A percentile compares a stretch with the other conserved stretches of the same genome.
These are phyloP conservation scores for Lordiphosa andalusiaca DNA, from an alignment of 2,888 invertebrate species.

Conservation along the genomic window DNA sequence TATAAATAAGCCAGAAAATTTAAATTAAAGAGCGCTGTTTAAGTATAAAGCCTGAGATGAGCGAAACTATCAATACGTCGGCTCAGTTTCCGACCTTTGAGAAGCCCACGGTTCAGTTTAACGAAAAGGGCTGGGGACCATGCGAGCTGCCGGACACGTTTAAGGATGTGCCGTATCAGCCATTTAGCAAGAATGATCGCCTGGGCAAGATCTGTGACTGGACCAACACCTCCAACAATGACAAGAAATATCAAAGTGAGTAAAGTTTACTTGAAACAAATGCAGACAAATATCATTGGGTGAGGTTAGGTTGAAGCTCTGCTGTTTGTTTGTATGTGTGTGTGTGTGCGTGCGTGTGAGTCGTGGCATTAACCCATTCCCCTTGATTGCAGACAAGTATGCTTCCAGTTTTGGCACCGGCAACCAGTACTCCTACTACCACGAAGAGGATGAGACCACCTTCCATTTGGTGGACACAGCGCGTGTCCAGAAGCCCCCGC, in stretches of 20 bases:
- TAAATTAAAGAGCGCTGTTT: constrained; percentile 2
- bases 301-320: constrained; percentile 65
- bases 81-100: constrained; percentile 73
- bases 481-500: constrained; percentile 93
- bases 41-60: constrained; percentile 53
- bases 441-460: constrained; percentile 99
- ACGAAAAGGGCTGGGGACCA: constrained; percentile 95
- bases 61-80: constrained; percentile 76
- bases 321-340: constrained; percentile 12
- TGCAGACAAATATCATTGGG: constrained; percentile 21
- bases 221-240: constrained; percentile 96
- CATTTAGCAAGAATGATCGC: constrained; percentile 98
- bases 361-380: constrained; percentile 64
- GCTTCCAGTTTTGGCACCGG: constrained; percentile 96
- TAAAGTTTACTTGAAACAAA: constrained; percentile 9
- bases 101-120: constrained; percentile 79
- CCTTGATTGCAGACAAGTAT: constrained; percentile 85
- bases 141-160: constrained; percentile 91
- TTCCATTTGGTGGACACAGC: constrained; percentile 99
- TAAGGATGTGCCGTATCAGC: constrained; percentile 91
- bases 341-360: constrained; percentile 33
- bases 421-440: constrained; percentile 98
- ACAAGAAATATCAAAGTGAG: constrained; percentile 92
- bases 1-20: too few species aligned
- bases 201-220: constrained; percentile 99